Conservation (phyloP, 2,797 vertebrate species). For the Neoniphon sammara region DNA sequence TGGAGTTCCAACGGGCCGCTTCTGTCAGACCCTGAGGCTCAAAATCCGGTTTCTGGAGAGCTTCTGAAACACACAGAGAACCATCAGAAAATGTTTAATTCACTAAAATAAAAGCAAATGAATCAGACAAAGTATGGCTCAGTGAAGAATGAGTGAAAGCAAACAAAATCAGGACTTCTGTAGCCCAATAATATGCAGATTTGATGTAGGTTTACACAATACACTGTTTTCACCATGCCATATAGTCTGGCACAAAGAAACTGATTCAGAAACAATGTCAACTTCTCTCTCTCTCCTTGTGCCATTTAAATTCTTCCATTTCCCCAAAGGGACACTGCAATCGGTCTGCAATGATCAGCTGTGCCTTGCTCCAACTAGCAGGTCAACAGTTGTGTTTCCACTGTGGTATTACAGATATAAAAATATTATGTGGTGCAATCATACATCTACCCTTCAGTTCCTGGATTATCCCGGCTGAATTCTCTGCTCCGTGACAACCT, state of each 20-base stretch:
- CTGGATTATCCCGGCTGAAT: constrained; percentile 62
- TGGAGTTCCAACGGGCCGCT: constrained; percentile 98
- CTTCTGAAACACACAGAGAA: constrained; percentile 83
- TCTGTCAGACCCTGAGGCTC: constrained; percentile 94
- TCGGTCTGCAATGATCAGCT: constrained; percentile 1
- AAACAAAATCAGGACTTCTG: background rate
- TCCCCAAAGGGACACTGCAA: background rate
- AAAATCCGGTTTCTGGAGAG: constrained; percentile 96
- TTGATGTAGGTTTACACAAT: background rate
- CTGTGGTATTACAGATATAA: constrained; percentile 52
- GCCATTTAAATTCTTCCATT: constrained; percentile 33
- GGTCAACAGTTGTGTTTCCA: constrained; percentile 48
- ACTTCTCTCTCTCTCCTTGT: constrained; percentile 14
- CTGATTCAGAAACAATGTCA: constrained; percentile 35
- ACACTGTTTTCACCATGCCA: constrained; percentile 28
- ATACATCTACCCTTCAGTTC: constrained; percentile 69
- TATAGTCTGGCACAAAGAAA: constrained; percentile 16
- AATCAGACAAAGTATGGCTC: constrained; percentile 20
- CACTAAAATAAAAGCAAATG: constrained; percentile 29
- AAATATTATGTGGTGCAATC: constrained; percentile 47
- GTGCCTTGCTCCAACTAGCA: constrained; percentile 26
- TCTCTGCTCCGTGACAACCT: constrained; percentile 55
- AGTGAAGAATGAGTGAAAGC: constrained; percentile 2
- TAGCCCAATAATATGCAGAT: background rate
- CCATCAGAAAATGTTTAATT: constrained; percentile 5